phyloP scores from a whole-genome alignment of 1,140 invertebrate species.

The Drosophila guanche region DNA sequence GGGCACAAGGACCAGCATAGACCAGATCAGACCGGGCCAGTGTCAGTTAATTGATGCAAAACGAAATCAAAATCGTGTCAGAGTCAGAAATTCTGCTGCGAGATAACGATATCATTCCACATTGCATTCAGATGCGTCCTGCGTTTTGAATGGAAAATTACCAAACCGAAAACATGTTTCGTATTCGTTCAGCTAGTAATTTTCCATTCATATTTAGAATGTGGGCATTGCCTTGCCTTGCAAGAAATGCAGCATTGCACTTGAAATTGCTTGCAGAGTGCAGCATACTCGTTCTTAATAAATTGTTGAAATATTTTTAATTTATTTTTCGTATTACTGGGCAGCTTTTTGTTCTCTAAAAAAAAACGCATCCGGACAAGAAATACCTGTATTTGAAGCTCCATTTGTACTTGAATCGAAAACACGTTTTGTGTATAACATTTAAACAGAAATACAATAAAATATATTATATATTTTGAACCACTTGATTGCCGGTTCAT shows the following conservation, averaged over 20 bases:
- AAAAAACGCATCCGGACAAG: conserved; percentile 38
- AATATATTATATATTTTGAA: conserved; percentile 11
- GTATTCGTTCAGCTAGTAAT: conserved; percentile 28
- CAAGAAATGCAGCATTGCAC: conserved; percentile 70
- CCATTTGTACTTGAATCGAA: conserved; percentile 39
- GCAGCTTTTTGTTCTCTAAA: not conserved
- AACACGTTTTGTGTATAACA: conserved; percentile 55
- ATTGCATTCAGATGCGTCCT: conserved; percentile 43
- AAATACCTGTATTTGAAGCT: conserved; percentile 30
- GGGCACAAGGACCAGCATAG: conserved; percentile 48
- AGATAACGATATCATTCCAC: conserved; percentile 47
- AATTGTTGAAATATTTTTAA: no score
- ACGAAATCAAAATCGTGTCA: conserved; percentile 59
- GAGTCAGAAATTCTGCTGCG: conserved; percentile 44
- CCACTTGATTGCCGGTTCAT: conserved; percentile 31
- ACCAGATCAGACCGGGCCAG: conserved; percentile 11
- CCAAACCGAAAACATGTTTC: conserved; percentile 53
- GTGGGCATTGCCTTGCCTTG: not conserved
- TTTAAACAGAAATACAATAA: conserved; percentile 37
- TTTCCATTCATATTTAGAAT: conserved; percentile 54
- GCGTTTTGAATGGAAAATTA: conserved; percentile 68
- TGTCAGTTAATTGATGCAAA: conserved; percentile 48
- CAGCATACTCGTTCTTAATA: no score
- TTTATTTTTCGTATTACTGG: not conserved
- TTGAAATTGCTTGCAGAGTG: conserved; percentile 53